These are phyloP conservation scores for Andricus curvator DNA, from an alignment of 2,888 invertebrate genomes.

Conservation along the genomic window DNA sequence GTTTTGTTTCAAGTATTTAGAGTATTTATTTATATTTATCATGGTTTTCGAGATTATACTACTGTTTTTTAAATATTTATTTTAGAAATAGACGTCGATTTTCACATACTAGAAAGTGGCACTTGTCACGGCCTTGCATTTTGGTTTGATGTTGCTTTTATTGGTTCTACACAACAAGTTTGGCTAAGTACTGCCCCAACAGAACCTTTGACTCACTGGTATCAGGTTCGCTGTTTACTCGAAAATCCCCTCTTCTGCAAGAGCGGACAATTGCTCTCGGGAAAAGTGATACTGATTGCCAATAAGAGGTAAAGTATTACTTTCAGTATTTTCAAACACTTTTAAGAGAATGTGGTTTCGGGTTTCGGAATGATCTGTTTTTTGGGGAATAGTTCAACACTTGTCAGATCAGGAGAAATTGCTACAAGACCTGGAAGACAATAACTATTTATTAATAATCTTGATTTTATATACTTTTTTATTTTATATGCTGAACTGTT, in stretches of 20 bases:
- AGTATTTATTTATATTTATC: too few relatives aligned
- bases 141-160: slow-evolving; percentile 99
- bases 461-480: too few relatives aligned
- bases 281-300: slow-evolving; percentile 91
- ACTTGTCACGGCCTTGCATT: slow-evolving; percentile 98
- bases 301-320: slow-evolving; percentile 88
- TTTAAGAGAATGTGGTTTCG: neutral
- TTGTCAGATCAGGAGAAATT: too few relatives aligned
- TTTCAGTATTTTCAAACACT: neutral
- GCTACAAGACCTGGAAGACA: too few relatives aligned
- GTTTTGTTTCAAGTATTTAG: too few relatives aligned
- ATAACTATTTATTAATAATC: too few relatives aligned
- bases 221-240: slow-evolving; percentile 97
- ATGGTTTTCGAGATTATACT: neutral
- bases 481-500: too few relatives aligned
- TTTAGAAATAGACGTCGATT: slow-evolving; percentile 93
- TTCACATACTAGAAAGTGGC: slow-evolving; percentile 94
- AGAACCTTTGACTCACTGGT: slow-evolving; percentile 99
- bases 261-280: slow-evolving; percentile 94
- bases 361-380: too few relatives aligned
- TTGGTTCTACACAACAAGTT: slow-evolving; percentile 92
- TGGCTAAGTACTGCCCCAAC: slow-evolving; percentile 99
- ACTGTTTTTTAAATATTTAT: slow-evolving; percentile 25
- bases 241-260: slow-evolving; percentile 96
- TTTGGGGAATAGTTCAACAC: too few relatives aligned